Base-by-base conservation (phyloP, 2,797 vertebrate species). In the Clarias fuscus region DNA sequence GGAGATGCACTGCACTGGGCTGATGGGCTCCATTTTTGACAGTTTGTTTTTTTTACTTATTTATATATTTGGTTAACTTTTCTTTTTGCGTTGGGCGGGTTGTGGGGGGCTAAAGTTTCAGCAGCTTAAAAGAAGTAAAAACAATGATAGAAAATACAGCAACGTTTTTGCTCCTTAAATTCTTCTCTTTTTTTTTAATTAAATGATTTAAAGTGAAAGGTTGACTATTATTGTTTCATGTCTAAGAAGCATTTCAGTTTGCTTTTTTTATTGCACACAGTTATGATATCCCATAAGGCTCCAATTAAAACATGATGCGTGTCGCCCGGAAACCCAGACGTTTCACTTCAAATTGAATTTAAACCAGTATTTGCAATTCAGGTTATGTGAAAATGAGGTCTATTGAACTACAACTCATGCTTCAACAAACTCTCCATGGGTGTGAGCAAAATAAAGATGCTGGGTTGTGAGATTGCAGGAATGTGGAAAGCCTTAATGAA, bases 1-100 rank as follows among this genome's bases (percentile, higher is more conserved):
- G 48, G 37, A 33, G 33, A 61, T 43, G 15, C 5, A 17, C 27
- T 53, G 59, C 64, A 24, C 62, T 40, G 64, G 53, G 64, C 22
- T 83, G 82, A 84, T 79, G 58, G 65, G 58, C 65, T 80, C 82
- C 24, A 65, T 64, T 72, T 68, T 80, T 86, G 85, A 86, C 85
- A 86, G 82, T 64, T 80, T 84, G 58, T 78, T 77, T 73, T 68
- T 71, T 65, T 68, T 75, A 67, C 53, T 68, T 75, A 65, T 75
- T 85, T 85, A 67, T 75, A 67, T 82, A 61, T 82, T 77, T 82
- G 27, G 53, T 67, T 87, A 22, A 67, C 17, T 67, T 84, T 84
- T 14, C 22, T 62, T 27, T 53, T 48, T 24, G 11, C 6, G 24
- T 10, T 61, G 18, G 14, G 61, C 22, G 11, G 24, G 24, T n/a